These are phyloP conservation scores for Tyto alba DNA, from an alignment of 2,113 vertebrate genomes.

Conservation along the genomic window DNA sequence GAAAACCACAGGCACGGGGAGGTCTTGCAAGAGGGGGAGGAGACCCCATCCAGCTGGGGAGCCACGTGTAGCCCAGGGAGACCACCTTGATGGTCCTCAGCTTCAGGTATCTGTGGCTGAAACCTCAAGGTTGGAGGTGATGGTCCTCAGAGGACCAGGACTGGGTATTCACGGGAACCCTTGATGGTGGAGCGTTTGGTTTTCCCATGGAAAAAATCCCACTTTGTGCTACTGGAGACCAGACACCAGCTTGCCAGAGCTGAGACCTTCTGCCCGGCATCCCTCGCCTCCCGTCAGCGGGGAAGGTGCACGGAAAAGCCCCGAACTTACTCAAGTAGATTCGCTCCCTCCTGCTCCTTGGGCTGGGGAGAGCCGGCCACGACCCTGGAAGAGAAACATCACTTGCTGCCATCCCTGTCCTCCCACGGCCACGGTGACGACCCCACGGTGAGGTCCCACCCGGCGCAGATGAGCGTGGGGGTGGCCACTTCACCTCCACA, in stretches of 20 bases:
- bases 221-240: not conserved
- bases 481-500: not conserved
- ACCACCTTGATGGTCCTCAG: too few species aligned
- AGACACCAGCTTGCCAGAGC: not conserved
- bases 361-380: not conserved
- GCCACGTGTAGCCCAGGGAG: rapidly evolving
- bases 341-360: too few species aligned
- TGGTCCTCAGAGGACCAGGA: rapidly evolving
- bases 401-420: not conserved
- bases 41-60: not conserved
- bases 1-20: not conserved
- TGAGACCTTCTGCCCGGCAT: not conserved
- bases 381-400: not conserved
- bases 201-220: not conserved
- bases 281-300: not conserved
- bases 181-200: not conserved
- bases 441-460: not conserved
- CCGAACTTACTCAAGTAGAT: rapidly evolving
- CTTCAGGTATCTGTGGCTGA: not conserved
- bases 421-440: rapidly evolving
- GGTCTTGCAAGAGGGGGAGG: not conserved
- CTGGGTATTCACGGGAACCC: not conserved
- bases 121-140: rapidly evolving
- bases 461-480: rapidly evolving
- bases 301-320: not conserved